These are phyloP conservation scores for Girardinus metallicus DNA, from an alignment of 2,797 vertebrate species.

Conservation along the genomic window DNA sequence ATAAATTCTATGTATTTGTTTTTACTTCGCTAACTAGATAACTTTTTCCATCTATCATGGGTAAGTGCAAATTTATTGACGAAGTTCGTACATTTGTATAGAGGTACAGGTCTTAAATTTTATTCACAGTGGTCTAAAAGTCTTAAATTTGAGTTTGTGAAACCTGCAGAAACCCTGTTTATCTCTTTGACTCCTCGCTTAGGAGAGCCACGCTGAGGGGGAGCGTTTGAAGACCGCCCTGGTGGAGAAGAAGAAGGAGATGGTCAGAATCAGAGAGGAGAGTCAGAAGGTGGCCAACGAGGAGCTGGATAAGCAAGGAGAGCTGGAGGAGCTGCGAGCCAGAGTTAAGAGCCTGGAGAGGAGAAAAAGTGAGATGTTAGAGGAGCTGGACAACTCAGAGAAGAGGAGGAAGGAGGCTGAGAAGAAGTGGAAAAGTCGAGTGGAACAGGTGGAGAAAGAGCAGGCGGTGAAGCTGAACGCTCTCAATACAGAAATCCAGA, in stretches of 20 bases:
- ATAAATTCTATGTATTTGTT: too few species aligned
- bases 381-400: slow-evolving; percentile 39
- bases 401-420: slow-evolving; percentile 17
- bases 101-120: too few species aligned
- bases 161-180: not conserved
- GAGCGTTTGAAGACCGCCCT: slow-evolving; percentile 62
- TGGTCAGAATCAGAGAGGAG: slow-evolving; percentile 46
- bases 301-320: slow-evolving; percentile 55
- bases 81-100: too few species aligned
- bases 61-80: too few species aligned
- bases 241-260: slow-evolving; percentile 59
- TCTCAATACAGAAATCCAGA: slow-evolving; percentile 19
- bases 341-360: slow-evolving; percentile 45
- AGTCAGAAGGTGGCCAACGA: slow-evolving; percentile 19
- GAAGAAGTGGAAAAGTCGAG: slow-evolving; percentile 63
- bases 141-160: too few species aligned
- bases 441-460: slow-evolving; percentile 36
- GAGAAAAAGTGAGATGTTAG: slow-evolving; percentile 55
- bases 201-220: slow-evolving; percentile 71
- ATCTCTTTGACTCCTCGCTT: not conserved
- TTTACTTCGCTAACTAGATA: too few species aligned
- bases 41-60: too few species aligned
- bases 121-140: too few species aligned
- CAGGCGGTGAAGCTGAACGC: slow-evolving; percentile 31
- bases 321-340: slow-evolving; percentile 47